A percentile compares a stretch with the other conserved stretches of the same genome.
Conservation (phyloP, 2,797 vertebrate genomes). For the Danionella dracula region DNA sequence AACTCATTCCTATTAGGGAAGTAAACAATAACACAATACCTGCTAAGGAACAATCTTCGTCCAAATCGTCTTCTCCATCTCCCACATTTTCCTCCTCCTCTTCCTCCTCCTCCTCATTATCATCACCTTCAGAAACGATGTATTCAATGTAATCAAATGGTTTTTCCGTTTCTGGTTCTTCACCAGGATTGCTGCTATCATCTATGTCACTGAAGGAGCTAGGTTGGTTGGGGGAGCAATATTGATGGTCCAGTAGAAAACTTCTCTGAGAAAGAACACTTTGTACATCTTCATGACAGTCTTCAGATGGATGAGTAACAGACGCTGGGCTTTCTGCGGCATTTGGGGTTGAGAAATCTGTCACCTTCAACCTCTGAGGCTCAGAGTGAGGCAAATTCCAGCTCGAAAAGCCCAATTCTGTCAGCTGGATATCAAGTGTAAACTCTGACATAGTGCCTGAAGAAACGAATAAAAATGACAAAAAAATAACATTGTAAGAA, state of each 20-base stretch:
- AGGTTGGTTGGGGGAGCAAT: not conserved
- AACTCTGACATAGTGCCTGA: conserved; percentile 64
- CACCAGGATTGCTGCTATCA: too few species aligned
- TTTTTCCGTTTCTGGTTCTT: too few species aligned
- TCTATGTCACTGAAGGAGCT: not conserved
- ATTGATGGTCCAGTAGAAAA: conserved; percentile 11
- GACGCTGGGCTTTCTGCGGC: not conserved
- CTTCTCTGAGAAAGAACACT: not conserved
- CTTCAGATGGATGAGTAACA: not conserved
- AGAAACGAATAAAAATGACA: not conserved
- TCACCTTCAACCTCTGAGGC: conserved; percentile 29
- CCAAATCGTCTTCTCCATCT: not conserved
- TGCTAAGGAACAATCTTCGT: conserved; percentile 15
- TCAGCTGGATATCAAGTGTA: conserved; percentile 73
- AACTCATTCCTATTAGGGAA: not conserved
- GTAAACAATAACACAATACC: conserved; percentile 3
- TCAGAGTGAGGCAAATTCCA: conserved; percentile 37
- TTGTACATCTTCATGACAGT: not conserved
- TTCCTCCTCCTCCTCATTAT: too few species aligned
- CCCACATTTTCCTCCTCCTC: not conserved
- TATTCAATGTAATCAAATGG: too few species aligned
- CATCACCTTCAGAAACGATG: not conserved
- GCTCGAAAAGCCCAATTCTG: conserved; percentile 65
- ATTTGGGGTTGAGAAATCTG: not conserved
- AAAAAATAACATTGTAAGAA: not conserved